Evolutionary conservation across 2,888 invertebrate species (phyloP).

Genomic region (Villa cingulata): DNA sequence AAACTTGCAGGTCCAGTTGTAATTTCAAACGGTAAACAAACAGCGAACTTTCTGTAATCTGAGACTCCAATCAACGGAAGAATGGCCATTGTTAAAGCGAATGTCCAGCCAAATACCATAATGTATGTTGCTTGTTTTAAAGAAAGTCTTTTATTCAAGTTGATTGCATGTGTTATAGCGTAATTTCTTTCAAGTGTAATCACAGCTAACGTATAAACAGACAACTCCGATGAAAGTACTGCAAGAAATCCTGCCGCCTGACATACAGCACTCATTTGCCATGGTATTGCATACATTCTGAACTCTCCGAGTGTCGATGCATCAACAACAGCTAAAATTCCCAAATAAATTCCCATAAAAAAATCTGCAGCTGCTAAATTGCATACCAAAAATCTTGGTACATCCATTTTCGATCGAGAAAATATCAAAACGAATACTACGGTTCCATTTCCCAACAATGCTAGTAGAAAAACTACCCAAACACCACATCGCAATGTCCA

Average conservation of each 20-base stretch:
- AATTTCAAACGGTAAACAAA: constrained; percentile 91
- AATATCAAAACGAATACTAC: constrained; percentile 88
- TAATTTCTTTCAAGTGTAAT: constrained; percentile 93
- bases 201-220: constrained; percentile 90
- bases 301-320: constrained; percentile 92
- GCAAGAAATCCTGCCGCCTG: constrained; percentile 90
- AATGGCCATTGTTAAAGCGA: constrained; percentile 73
- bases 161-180: constrained; percentile 96
- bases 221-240: constrained; percentile 83
- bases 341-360: constrained; percentile 91
- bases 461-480: constrained; percentile 92
- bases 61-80: constrained; percentile 84
- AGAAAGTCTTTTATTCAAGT: constrained; percentile 85
- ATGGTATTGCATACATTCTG: constrained; percentile 88
- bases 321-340: constrained; percentile 88
- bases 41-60: constrained; percentile 91
- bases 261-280: constrained; percentile 93
- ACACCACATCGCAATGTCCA: constrained; percentile 94
- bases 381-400: constrained; percentile 90
- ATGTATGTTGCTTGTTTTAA: constrained; percentile 81
- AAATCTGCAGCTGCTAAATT: constrained; percentile 95
- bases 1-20: constrained; percentile 61
- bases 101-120: constrained; percentile 87
- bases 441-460: constrained; percentile 89
- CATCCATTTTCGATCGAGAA: constrained; percentile 87